These are phyloP conservation scores for Apocheima hispidaria DNA, from an alignment of 2,888 invertebrate genomes.

Conservation along the genomic window DNA sequence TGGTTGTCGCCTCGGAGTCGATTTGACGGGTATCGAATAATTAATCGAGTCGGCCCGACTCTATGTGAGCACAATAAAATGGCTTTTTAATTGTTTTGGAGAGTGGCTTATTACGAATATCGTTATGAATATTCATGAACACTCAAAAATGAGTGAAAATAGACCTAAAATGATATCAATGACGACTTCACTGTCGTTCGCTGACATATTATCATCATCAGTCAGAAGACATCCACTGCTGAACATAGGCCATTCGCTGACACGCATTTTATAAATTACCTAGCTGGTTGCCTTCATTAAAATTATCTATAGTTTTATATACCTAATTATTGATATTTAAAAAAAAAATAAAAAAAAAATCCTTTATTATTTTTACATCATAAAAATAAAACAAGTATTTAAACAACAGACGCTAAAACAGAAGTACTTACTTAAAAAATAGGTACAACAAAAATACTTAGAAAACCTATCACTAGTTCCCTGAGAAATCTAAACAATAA, in stretches of 20 bases:
- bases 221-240: too few relatives aligned
- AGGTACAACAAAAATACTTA: not conserved
- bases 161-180: not conserved
- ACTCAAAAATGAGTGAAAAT: slow-evolving; percentile 7
- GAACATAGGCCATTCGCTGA: too few relatives aligned
- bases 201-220: too few relatives aligned
- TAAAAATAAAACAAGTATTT: too few relatives aligned
- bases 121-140: slow-evolving; percentile 24
- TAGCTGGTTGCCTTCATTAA: too few relatives aligned
- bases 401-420: too few relatives aligned
- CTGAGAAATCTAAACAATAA: slow-evolving; percentile 24
- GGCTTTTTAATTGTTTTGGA: slow-evolving; percentile 55
- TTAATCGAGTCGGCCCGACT: slow-evolving; percentile 67
- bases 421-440: not conserved
- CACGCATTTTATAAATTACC: too few relatives aligned
- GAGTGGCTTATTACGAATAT: slow-evolving; percentile 36
- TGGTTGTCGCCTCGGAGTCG: slow-evolving; percentile 65
- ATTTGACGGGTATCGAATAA: slow-evolving; percentile 70
- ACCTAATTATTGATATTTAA: too few relatives aligned
- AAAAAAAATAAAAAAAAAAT: too few relatives aligned
- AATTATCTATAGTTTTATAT: too few relatives aligned
- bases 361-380: too few relatives aligned
- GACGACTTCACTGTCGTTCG: not conserved
- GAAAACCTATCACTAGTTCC: slow-evolving; percentile 11
- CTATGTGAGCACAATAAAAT: slow-evolving; percentile 51